Evolutionary conservation across 1,140 invertebrate genomes (phyloP).

Genomic region (Microplitis mediator): DNA sequence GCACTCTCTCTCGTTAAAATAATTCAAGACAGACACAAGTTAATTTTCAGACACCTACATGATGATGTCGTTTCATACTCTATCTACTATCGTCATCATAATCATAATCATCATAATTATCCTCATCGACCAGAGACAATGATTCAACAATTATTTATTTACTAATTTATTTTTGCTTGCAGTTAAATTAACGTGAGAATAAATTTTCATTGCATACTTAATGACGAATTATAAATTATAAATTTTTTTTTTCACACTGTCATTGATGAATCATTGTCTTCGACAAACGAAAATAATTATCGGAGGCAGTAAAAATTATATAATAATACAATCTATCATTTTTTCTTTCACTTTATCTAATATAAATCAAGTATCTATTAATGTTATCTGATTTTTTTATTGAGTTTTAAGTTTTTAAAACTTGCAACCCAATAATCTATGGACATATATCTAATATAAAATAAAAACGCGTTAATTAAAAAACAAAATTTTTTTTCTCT

Average conservation of each 20-base stretch:
- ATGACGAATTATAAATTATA: background rate
- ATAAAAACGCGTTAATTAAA: background rate
- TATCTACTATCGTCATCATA: constrained; percentile 11
- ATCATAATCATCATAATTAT: constrained; percentile 17
- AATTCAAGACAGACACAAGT: constrained; percentile 37
- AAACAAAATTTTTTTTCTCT: background rate
- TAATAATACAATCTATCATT: constrained; percentile 38
- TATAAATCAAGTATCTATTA: constrained; percentile 36
- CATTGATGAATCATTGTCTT: constrained; percentile 13
- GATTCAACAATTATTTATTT: constrained; percentile 31
- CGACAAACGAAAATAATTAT: constrained; percentile 40
- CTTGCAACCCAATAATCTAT: constrained; percentile 48
- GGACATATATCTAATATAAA: background rate
- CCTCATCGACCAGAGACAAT: constrained; percentile 42
- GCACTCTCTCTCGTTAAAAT: constrained; percentile 40
- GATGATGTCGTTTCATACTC: constrained; percentile 3
- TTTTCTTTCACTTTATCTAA: constrained; percentile 43
- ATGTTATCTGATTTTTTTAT: constrained; percentile 50
- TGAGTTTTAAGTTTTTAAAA: constrained; percentile 49
- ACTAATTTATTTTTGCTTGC: background rate
- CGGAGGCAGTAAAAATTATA: constrained; percentile 46
- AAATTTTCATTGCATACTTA: background rate
- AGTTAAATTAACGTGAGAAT: constrained; percentile 7
- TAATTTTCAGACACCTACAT: constrained; percentile 33
- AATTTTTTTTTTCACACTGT: background rate